phyloP scores from a whole-genome alignment of 1,140 invertebrate species.

The Brachionus calyciflorus region DNA sequence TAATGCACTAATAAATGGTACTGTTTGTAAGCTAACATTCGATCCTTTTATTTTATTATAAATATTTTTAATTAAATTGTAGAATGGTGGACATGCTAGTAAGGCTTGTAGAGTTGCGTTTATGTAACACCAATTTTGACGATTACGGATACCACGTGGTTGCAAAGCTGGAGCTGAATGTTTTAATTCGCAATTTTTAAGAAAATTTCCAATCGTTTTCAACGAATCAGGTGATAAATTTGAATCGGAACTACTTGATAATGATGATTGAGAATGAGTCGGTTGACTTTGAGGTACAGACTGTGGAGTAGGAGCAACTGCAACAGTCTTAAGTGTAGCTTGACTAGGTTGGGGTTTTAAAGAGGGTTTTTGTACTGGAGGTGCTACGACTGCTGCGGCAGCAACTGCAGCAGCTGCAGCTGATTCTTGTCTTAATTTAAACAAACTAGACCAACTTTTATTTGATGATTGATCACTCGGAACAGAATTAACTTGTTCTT shows the following conservation, averaged over 20 bases:
- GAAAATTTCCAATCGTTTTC: conserved; percentile 8
- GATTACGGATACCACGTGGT: conserved; percentile 33
- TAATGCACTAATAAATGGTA: conserved; percentile 1
- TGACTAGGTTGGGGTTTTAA: not conserved
- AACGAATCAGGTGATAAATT: not conserved
- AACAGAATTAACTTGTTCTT: not conserved
- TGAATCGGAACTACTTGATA: not conserved
- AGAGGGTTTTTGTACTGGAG: not conserved
- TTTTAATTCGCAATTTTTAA: conserved; percentile 18
- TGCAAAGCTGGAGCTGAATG: conserved; percentile 37
- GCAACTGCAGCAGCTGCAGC: not conserved
- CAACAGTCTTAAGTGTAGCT: no score
- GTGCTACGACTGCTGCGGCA: no score
- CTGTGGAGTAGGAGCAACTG: no score
- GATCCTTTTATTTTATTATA: conserved; percentile 10
- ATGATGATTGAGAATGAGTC: not conserved
- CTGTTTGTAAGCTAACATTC: not conserved
- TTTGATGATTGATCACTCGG: not conserved
- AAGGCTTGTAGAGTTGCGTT: conserved; percentile 66
- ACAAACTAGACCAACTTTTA: conserved; percentile 45
- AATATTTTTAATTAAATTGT: conserved; percentile 75
- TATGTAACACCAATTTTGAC: conserved; percentile 43
- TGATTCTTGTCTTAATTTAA: conserved; percentile 14
- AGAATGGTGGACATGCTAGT: conserved; percentile 86
- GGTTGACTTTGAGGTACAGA: not conserved